These are phyloP conservation scores for Uropsilus gracilis DNA, from an alignment of 2,113 vertebrate species.

Conservation along the genomic window DNA sequence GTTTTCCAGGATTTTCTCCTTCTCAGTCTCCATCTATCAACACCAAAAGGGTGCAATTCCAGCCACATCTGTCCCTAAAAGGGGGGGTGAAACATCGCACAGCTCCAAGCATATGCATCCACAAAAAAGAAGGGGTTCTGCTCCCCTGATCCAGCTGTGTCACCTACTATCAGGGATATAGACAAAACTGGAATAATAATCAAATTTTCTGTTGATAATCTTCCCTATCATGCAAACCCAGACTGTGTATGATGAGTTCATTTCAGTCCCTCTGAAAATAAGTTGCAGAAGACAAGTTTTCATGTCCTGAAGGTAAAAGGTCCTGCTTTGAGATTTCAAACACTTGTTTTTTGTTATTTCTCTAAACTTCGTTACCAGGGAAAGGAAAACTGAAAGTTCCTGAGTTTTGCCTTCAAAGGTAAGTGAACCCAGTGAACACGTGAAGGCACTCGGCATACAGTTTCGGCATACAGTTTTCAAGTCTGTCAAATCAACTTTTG, in stretches of 20 bases:
- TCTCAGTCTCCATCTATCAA: no score
- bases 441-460: not conserved
- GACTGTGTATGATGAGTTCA: not conserved
- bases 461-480: not conserved
- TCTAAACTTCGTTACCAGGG: not conserved
- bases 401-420: not conserved
- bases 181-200: constrained; percentile 56
- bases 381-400: not conserved
- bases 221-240: not conserved
- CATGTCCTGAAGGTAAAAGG: not conserved
- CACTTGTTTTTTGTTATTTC: not conserved
- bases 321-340: not conserved
- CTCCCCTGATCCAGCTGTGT: no score
- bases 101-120: no score
- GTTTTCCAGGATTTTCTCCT: no score
- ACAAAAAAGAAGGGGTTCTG: no score
- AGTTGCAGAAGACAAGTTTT: not conserved
- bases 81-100: no score
- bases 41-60: no score
- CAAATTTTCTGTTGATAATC: not conserved
- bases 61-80: no score
- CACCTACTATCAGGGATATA: constrained; percentile 54
- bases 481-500: constrained; percentile 10
- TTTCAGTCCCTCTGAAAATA: not conserved
- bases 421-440: not conserved